A percentile compares a stretch with the other conserved stretches of the same genome.
Evolutionary conservation across 2,888 invertebrate species (phyloP).

Genomic region (Cosmia trapezina): DNA sequence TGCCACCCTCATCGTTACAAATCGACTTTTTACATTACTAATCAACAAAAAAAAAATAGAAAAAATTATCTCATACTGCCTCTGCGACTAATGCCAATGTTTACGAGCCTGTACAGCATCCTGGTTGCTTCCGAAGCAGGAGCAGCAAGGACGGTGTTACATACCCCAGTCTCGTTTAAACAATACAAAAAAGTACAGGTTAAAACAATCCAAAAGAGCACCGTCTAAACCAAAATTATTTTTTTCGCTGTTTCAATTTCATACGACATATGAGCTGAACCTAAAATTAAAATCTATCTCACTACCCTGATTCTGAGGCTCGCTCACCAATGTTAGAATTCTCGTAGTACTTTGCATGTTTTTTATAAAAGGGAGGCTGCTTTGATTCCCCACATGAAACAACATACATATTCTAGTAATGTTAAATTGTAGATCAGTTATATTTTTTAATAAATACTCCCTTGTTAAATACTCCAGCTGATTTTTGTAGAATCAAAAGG

Average conservation of each 20-base stretch:
- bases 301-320: slow-evolving; percentile 67
- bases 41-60: too few relatives aligned
- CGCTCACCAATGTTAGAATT: slow-evolving; percentile 66
- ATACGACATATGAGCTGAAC: slow-evolving; percentile 70
- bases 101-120: too few relatives aligned
- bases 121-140: too few relatives aligned
- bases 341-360: slow-evolving; percentile 66
- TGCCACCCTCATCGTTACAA: too few relatives aligned
- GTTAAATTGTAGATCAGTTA: slow-evolving; percentile 18
- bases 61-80: too few relatives aligned
- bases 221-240: background rate
- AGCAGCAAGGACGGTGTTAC: too few relatives aligned
- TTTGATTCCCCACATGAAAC: slow-evolving; percentile 66
- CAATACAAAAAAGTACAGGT: background rate
- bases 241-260: slow-evolving; percentile 46
- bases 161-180: too few relatives aligned
- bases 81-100: too few relatives aligned
- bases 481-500: background rate
- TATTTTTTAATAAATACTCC: slow-evolving; percentile 34
- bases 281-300: slow-evolving; percentile 79
- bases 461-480: background rate
- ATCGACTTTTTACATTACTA: too few relatives aligned
- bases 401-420: slow-evolving; percentile 47
- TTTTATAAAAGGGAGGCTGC: slow-evolving; percentile 61
- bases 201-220: background rate